These are phyloP conservation scores for Manacus vitellinus DNA, from an alignment of 2,113 vertebrate genomes.

Conservation along the genomic window DNA sequence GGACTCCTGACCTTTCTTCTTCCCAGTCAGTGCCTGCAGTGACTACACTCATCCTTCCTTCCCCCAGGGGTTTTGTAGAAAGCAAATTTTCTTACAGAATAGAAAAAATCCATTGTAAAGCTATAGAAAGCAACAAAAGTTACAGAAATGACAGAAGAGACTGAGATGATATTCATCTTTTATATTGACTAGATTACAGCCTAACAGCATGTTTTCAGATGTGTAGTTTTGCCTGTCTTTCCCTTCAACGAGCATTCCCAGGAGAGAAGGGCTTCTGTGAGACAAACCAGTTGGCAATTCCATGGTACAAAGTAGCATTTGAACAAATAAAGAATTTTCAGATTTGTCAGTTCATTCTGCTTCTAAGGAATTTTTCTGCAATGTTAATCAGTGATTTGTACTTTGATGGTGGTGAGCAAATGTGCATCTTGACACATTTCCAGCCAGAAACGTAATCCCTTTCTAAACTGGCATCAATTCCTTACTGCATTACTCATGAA, in stretches of 20 bases:
- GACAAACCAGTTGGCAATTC: neutral
- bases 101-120: neutral
- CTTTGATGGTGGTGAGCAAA: neutral
- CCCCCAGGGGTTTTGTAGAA: neutral
- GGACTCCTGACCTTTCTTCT: neutral
- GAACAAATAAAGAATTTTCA: neutral
- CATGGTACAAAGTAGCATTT: neutral
- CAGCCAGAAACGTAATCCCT: constrained; percentile 14
- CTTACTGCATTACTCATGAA: neutral
- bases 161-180: neutral
- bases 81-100: neutral
- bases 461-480: neutral
- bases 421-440: neutral
- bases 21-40: neutral
- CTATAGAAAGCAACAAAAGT: neutral
- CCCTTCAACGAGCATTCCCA: neutral
- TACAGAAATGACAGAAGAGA: neutral
- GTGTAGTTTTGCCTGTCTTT: neutral
- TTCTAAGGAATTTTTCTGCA: neutral
- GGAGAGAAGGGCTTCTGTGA: neutral
- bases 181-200: neutral
- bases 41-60: neutral
- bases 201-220: neutral
- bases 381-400: neutral
- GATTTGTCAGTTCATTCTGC: neutral